Base-by-base conservation (phyloP, 1,140 invertebrate species). In the Plodia interpunctella region DNA sequence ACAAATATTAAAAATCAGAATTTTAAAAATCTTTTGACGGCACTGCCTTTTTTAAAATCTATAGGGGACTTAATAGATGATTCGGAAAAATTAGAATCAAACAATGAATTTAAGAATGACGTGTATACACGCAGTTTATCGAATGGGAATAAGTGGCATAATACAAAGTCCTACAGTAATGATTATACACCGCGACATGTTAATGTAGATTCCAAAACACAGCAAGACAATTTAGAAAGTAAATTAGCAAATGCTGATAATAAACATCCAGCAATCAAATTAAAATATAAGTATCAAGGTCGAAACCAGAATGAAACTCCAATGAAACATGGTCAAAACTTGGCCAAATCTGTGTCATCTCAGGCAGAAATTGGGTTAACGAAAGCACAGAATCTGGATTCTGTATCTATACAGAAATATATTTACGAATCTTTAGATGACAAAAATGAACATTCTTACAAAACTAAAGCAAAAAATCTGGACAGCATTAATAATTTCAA, bases 101-200 rank as follows among this genome's bases (percentile, higher is more conserved):
- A 50, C 64, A 53, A 49, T 53, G 18, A 17, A 17, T 49, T 19
- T 21, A 65, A 50, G 15, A 68, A 66, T 51, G 63, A 81, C 18
- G 67, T 80, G 44, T 82, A 78, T 55, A 66, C 72, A 0, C 78
- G 73, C 64, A 85, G 70, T 66, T 57, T 83, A 60, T 70, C 75
- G 50, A 72, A 65, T 53, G 70, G 58, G 2, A 80, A 80, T 65
- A 84, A 87, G 65, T 86, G 86, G 86, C 82, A 81, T 57, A 86
- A 86, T 63, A 67, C 80, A 10, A 85, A 83, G 61, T 72, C 81
- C 17, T 84, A 80, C 55, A 83, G 59, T 62, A 83, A 83, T 61
- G 74, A 80, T 55, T 81, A 77, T 49, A 79, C 80, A 19, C 81
- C 82, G 0, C 69, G 80, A 8, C 57, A 63, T 28, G 64, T 78